Evolutionary conservation across 2,797 vertebrate species (phyloP).

Genomic region (Cryptoblepharus egeriae): DNA sequence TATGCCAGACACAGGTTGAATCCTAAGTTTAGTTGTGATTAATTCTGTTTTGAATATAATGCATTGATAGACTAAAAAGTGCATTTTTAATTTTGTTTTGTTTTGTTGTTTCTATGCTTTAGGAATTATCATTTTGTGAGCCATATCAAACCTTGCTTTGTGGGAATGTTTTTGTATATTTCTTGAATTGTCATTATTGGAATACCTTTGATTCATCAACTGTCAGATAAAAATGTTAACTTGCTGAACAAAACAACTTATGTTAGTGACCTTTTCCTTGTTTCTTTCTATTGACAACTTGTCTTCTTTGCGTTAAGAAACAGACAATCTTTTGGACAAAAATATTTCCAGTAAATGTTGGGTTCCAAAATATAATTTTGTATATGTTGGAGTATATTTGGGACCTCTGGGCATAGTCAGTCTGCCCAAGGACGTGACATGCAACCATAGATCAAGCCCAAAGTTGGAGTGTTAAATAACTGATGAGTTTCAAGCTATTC

Average conservation of each 20-base stretch:
- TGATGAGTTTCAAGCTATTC: too few relatives aligned
- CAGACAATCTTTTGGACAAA: conserved; percentile 51
- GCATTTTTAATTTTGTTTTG: neutral
- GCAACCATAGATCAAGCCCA: too few relatives aligned
- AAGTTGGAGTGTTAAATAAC: too few relatives aligned
- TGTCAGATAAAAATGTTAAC: neutral
- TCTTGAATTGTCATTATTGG: neutral
- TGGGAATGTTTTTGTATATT: neutral
- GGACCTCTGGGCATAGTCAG: neutral
- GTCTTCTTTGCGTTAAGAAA: conserved; percentile 46
- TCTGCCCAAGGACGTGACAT: too few relatives aligned
- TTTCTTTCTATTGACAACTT: conserved; percentile 48
- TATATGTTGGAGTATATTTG: conserved; percentile 30
- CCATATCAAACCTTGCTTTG: neutral
- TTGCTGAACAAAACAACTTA: neutral
- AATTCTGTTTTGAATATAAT: too few relatives aligned
- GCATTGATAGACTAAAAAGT: neutral
- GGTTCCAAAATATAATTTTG: neutral
- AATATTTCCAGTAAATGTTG: conserved; percentile 46
- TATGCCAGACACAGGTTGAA: neutral
- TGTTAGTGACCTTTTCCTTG: conserved; percentile 17
- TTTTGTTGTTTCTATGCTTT: neutral
- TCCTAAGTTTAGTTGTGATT: too few relatives aligned
- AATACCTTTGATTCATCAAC: neutral
- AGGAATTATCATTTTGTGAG: neutral